Conservation (phyloP, 1,140 invertebrate genomes). For the Calosoma granatense region DNA sequence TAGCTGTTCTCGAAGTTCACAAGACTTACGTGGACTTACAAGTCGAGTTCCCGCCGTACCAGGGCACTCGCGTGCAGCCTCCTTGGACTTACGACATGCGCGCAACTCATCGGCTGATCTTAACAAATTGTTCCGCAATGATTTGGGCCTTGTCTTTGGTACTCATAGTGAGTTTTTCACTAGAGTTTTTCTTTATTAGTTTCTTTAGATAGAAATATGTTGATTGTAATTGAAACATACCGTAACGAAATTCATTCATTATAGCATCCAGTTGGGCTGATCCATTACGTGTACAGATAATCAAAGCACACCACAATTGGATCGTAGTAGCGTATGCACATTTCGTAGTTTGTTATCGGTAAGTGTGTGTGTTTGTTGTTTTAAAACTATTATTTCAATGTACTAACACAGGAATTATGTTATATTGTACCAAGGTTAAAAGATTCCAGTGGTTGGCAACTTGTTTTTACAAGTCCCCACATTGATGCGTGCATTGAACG, state of each 20-base stretch:
- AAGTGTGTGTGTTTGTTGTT: slow-evolving; percentile 17
- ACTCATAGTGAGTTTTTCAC: slow-evolving; percentile 39
- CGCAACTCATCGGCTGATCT: slow-evolving; percentile 68
- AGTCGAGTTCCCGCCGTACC: slow-evolving; percentile 50
- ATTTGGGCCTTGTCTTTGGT: slow-evolving; percentile 57
- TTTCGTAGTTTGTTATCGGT: slow-evolving; percentile 91
- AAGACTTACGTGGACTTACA: slow-evolving; percentile 36
- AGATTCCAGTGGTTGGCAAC: slow-evolving; percentile 92
- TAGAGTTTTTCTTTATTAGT: slow-evolving; percentile 3
- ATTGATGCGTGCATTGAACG: slow-evolving; percentile 84
- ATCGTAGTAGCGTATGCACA: slow-evolving; percentile 93
- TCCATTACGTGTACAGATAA: slow-evolving; percentile 80
- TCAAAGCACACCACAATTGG: slow-evolving; percentile 97
- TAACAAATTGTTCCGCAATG: slow-evolving; percentile 62
- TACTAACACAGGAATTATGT: slow-evolving; percentile 1
- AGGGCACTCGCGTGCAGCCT: slow-evolving; percentile 72
- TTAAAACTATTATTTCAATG: background rate
- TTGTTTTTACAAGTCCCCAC: slow-evolving; percentile 86
- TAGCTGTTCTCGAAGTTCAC: slow-evolving; percentile 34
- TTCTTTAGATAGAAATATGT: no score
- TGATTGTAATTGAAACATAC: background rate
- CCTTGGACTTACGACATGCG: slow-evolving; percentile 68
- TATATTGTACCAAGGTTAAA: slow-evolving; percentile 63
- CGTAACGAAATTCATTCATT: slow-evolving; percentile 18
- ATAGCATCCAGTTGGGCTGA: slow-evolving; percentile 63